A percentile compares a stretch with the other conserved stretches of the same genome.
Evolutionary conservation across 2,113 vertebrate species (phyloP).

Genomic region (Cheirogaleus medius): DNA sequence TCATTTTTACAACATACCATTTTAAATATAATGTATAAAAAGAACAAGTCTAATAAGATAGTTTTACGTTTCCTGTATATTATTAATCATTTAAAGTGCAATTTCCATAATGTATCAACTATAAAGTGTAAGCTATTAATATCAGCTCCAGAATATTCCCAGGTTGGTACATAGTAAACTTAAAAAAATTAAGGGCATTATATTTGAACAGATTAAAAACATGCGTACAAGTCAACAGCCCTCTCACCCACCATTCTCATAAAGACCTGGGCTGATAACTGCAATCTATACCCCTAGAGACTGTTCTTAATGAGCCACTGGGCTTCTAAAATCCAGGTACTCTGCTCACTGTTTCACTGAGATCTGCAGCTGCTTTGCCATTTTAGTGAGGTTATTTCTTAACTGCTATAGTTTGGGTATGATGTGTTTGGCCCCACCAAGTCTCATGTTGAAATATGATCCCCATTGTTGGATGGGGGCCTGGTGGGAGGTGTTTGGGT

Average conservation of each 20-base stretch:
- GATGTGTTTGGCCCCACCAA: too few relatives aligned
- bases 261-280: background rate
- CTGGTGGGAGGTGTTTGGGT: too few relatives aligned
- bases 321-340: background rate
- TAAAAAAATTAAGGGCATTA: background rate
- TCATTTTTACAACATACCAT: background rate
- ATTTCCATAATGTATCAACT: constrained; percentile 19
- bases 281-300: background rate
- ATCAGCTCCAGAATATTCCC: background rate
- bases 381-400: background rate
- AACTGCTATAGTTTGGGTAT: too few relatives aligned
- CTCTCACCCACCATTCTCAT: background rate
- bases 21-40: background rate
- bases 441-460: too few relatives aligned
- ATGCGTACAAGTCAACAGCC: background rate
- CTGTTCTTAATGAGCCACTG: background rate
- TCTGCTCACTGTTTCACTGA: background rate
- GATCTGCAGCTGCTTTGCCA: background rate
- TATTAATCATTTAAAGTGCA: background rate
- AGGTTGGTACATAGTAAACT: background rate
- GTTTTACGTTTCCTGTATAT: background rate
- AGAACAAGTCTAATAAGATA: background rate
- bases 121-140: constrained; percentile 11
- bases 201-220: background rate
- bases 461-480: too few relatives aligned